Conservation (phyloP, 2,888 invertebrate species). For the Rhabditophanes sp. region DNA sequence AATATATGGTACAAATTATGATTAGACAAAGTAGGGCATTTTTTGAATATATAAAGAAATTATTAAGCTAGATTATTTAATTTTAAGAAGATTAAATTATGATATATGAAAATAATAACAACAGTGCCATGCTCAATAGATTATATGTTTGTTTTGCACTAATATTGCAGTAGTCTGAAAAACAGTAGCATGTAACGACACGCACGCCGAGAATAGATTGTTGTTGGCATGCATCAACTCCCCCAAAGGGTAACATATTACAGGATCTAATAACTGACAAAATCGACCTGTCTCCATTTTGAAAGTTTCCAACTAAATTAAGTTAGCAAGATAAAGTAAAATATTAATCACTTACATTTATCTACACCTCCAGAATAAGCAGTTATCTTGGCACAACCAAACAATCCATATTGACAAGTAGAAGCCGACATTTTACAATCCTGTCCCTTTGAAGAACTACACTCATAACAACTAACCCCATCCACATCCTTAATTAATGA, state of each 20-base stretch:
- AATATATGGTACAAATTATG: too few relatives aligned
- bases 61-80: too few relatives aligned
- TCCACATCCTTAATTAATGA: too few relatives aligned
- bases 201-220: constrained; percentile 26
- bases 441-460: constrained; percentile 7
- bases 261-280: constrained; percentile 37
- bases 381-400: constrained; percentile 16
- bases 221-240: constrained; percentile 38
- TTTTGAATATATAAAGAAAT: too few relatives aligned
- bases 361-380: constrained; percentile 17
- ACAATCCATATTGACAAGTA: constrained; percentile 18
- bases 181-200: constrained; percentile 33
- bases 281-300: constrained; percentile 27
- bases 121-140: too few relatives aligned
- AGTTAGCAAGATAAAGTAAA: neutral
- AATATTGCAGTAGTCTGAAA: constrained; percentile 37
- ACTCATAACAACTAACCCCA: constrained; percentile 14
- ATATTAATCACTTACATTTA: constrained; percentile 10
- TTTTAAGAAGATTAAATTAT: too few relatives aligned
- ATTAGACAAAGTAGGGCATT: too few relatives aligned
- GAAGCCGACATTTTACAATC: constrained; percentile 8
- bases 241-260: constrained; percentile 31
- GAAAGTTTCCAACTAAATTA: constrained; percentile 37
- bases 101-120: too few relatives aligned
- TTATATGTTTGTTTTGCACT: too few relatives aligned